A percentile compares a stretch with the other conserved stretches of the same genome.
Evolutionary conservation across 2,888 invertebrate species (phyloP).

Genomic region (Peribatodes rhomboidaria): DNA sequence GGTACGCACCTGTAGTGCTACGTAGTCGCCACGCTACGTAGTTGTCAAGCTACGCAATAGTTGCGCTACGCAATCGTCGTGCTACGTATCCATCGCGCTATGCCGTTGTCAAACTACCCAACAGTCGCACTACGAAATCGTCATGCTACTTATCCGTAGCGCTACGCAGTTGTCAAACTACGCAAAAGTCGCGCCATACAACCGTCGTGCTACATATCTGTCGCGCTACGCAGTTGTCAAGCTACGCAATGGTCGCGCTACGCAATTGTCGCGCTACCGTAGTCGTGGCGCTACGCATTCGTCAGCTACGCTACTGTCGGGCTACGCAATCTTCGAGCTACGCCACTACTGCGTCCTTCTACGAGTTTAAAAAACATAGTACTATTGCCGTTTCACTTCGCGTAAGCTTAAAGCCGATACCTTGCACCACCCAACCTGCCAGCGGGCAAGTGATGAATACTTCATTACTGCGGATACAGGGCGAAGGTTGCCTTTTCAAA

Average conservation of each 20-base stretch:
- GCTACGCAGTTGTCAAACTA: not conserved
- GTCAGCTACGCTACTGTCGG: too few relatives aligned
- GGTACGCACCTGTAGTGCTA: not conserved
- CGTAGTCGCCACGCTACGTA: not conserved
- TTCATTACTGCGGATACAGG: conserved; percentile 77
- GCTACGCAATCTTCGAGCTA: too few relatives aligned
- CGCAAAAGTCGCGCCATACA: not conserved
- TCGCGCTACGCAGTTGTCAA: not conserved
- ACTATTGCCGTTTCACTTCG: too few relatives aligned
- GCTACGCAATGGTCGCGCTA: not conserved
- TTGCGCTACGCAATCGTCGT: not conserved
- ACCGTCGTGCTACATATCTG: not conserved
- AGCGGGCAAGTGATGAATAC: conserved; percentile 72
- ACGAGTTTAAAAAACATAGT: too few relatives aligned
- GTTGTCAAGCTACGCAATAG: not conserved
- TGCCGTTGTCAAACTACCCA: not conserved
- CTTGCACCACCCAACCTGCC: conserved; percentile 45
- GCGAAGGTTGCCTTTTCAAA: conserved; percentile 68
- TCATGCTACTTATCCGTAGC: not conserved
- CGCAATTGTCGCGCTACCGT: not conserved
- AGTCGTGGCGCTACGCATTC: too few relatives aligned
- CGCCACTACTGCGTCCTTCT: too few relatives aligned
- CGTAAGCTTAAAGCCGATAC: not conserved
- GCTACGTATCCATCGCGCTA: not conserved
- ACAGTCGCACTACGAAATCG: not conserved